Base-by-base conservation (phyloP, 2,888 invertebrate species). In the Nymphalis c-album region DNA sequence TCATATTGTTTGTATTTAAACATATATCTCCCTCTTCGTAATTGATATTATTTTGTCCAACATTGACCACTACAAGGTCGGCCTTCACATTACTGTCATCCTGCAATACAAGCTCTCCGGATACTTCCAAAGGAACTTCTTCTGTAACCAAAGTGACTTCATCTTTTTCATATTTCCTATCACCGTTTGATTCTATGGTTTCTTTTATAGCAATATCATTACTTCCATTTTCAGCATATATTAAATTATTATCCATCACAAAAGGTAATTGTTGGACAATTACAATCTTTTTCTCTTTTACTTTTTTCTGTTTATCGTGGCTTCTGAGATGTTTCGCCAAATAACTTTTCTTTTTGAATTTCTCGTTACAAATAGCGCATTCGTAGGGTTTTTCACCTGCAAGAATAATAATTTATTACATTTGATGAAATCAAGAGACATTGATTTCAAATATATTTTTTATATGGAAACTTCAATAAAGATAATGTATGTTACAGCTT, bases 301-400 rank as follows among this genome's bases (percentile, higher is more conserved):
- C 68, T 72, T 81, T 84, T 62, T 80, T 81, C 45, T 77, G 77
- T 22, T 72, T 72, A 8, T 81, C 75, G 63, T 90, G 88, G 4
- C 73, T 76, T 76, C 85, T 88, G 2, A 85, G 63, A 69, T 92
- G 91, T 65, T 84, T 87, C 47, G 81, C 74, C 40, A 88, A 78
- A 64, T 87, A 84, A 0, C 84, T 78, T 75, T 86, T 90, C 4
- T 87, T 85, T n/a, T 84, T 70, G 68, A 85, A 90, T 63, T 81
- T 86, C 45, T 77, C 77, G 1, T 78, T 68, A 67, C 91, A 92
- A 20, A 77, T 75, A 0, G 81, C 78, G 64, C 91, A 92, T 73
- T 89, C 87, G 64, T 83, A 91, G 7, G 90, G 90, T 73, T 85
- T 89, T 74, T 91, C 90, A 50, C 90, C 91, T 92, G 81, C 0